Evolutionary conservation across 2,888 invertebrate species (phyloP).

Genomic region (Entomobrya proxima): DNA sequence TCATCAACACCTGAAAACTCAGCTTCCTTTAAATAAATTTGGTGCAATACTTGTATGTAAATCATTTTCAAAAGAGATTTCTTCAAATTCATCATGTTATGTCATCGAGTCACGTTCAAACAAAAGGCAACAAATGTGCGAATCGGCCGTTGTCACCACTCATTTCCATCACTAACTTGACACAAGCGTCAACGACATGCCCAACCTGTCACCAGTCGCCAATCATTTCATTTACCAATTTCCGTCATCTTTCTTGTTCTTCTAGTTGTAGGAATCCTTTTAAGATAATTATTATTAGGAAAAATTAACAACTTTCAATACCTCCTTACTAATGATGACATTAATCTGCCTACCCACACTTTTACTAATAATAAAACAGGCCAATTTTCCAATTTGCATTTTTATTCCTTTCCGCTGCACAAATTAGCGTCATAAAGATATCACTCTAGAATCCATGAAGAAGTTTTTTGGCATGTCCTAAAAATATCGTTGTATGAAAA

Average conservation of each 20-base stretch:
- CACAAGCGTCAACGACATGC: not conserved
- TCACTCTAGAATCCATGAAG: not conserved
- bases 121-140: not conserved
- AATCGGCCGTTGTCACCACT: not conserved
- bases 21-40: too few relatives aligned
- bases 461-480: not conserved
- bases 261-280: too few relatives aligned
- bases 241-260: conserved; percentile 17
- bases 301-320: not conserved
- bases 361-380: conserved; percentile 1
- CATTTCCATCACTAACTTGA: not conserved
- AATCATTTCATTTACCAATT: conserved; percentile 6
- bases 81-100: too few relatives aligned
- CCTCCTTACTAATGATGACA: not conserved
- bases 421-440: not conserved
- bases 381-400: conserved; percentile 26
- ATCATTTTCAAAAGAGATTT: too few relatives aligned
- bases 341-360: not conserved
- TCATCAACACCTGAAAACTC: too few relatives aligned
- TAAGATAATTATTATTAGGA: not conserved
- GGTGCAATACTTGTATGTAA: too few relatives aligned
- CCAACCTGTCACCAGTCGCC: conserved; percentile 26
- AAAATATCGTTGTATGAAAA: not conserved
- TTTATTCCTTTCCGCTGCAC: conserved; percentile 6
- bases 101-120: not conserved